Base-by-base conservation (phyloP, 2,113 vertebrate species). In the Alectura lathami region DNA sequence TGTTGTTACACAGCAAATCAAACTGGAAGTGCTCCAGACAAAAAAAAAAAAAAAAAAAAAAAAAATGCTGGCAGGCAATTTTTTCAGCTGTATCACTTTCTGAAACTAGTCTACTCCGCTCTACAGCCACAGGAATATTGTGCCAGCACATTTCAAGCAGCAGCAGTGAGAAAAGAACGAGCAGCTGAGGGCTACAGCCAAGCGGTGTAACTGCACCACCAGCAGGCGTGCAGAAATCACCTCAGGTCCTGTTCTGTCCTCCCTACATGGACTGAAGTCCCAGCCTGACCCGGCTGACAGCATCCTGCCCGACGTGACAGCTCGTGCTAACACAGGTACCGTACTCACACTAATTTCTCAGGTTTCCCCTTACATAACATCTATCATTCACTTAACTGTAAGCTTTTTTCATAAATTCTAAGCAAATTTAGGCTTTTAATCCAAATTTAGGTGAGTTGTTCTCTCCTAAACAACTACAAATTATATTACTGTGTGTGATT, bases 141-240 rank as follows among this genome's bases (percentile, higher is more conserved):
- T 50, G 72, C 27, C 30, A n/a, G 32, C 26, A 13, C 16, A 51
- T 40, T 50, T 62, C 38, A 62, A 32, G 32, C 4, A 29, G 29
- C 1, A 0, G 24, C n/a, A 68, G 1, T 74, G 48, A 57, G 54
- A 57, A 79, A 47, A 51, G 47, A 38, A 34, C 0, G 1, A 73
- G 66, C 30, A 82, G 59, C 47, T 43, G 59, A 62, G 24, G 48
- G 17, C 60, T 57, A 11, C 63, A 42, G 53, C 23, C 59, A 43
- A 34, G 21, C 12, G 14, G n/a, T 26, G 36, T 42, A 26, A 67
- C 40, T 15, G 59, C 56, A 17, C 57, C 9, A 21, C 51, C 21
- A 48, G 4, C 16, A 29, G 30, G 29, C 15, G 36, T 6, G n/a
- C 63, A 36, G 56, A 48, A 42, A 45, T 42, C 0, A 62, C 43